Percentiles rank a stretch among this genome's conserved stretches.
These are phyloP conservation scores for Tachuris rubrigastra DNA, from an alignment of 2,113 vertebrate species.

Conservation along the genomic window DNA sequence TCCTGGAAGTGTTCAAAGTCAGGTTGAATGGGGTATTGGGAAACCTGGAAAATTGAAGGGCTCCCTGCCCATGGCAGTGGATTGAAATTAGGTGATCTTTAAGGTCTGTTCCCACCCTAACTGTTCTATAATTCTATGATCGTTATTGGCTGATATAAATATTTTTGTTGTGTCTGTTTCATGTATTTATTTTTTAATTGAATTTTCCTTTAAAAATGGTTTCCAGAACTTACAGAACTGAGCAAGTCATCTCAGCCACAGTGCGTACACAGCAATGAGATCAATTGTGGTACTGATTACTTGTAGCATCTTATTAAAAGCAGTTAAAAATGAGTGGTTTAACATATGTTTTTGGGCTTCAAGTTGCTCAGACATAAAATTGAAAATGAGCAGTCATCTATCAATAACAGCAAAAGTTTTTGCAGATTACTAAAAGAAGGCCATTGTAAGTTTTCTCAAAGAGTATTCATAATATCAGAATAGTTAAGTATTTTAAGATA, in stretches of 20 bases:
- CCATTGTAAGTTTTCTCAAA: neutral
- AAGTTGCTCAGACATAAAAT: neutral
- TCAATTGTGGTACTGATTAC: neutral
- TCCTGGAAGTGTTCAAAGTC: too few species aligned
- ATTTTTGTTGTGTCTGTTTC: neutral
- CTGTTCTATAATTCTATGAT: rapidly evolving
- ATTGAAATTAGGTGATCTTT: neutral
- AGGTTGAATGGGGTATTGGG: too few species aligned
- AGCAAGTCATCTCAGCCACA: neutral
- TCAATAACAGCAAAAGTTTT: neutral
- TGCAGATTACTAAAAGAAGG: neutral
- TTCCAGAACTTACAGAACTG: neutral
- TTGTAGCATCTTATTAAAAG: neutral
- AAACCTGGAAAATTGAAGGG: too few species aligned
- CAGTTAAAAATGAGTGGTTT: neutral
- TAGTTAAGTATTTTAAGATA: neutral
- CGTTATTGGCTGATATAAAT: neutral
- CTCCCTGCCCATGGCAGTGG: too few species aligned
- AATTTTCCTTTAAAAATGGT: neutral
- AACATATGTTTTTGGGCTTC: neutral
- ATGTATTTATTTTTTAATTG: neutral
- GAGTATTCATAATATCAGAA: neutral
- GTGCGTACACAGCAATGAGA: neutral
- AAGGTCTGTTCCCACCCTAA: rapidly evolving
- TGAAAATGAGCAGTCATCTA: neutral